phyloP scores from a whole-genome alignment of 2,113 vertebrate species.

The Cyprinus carpio region DNA sequence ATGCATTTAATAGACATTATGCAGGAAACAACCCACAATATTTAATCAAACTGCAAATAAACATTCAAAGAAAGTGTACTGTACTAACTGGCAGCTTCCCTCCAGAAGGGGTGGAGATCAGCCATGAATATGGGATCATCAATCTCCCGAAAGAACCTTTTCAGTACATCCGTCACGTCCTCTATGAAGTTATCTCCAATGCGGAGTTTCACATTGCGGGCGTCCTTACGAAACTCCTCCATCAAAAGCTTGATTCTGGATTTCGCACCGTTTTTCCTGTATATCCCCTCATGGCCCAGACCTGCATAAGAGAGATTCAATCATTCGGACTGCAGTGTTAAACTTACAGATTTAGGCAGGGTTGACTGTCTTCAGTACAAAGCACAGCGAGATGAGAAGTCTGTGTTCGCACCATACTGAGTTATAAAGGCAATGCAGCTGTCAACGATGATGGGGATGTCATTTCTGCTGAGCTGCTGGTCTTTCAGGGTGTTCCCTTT shows the following conservation, averaged over 20 bases:
- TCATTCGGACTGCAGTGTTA: not conserved
- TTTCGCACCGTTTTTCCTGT: slow-evolving; percentile 94
- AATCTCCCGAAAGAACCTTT: slow-evolving; percentile 95
- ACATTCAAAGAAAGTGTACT: not conserved
- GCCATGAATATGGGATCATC: slow-evolving; percentile 92
- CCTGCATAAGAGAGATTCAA: slow-evolving; percentile 69
- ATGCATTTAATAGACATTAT: not conserved
- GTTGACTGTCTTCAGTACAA: not conserved
- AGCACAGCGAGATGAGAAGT: not conserved
- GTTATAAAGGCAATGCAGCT: slow-evolving; percentile 98
- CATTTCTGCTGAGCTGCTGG: slow-evolving; percentile 92
- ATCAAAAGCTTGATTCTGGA: slow-evolving; percentile 92
- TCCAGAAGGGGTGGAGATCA: slow-evolving; percentile 89
- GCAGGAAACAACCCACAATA: not conserved
- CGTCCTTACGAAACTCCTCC: slow-evolving; percentile 93
- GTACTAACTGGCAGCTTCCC: slow-evolving; percentile 87
- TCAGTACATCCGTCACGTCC: slow-evolving; percentile 94
- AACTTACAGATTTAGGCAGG: not conserved
- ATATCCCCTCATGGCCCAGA: slow-evolving; percentile 91
- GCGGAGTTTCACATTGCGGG: slow-evolving; percentile 91
- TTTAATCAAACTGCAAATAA: not conserved
- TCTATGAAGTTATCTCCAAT: slow-evolving; percentile 96
- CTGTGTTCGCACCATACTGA: slow-evolving; percentile 73
- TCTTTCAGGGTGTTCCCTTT: slow-evolving; percentile 86
- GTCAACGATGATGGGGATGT: slow-evolving; percentile 97